Conservation (phyloP, 1,140 invertebrate species). For the Mactra quadrangularis region DNA sequence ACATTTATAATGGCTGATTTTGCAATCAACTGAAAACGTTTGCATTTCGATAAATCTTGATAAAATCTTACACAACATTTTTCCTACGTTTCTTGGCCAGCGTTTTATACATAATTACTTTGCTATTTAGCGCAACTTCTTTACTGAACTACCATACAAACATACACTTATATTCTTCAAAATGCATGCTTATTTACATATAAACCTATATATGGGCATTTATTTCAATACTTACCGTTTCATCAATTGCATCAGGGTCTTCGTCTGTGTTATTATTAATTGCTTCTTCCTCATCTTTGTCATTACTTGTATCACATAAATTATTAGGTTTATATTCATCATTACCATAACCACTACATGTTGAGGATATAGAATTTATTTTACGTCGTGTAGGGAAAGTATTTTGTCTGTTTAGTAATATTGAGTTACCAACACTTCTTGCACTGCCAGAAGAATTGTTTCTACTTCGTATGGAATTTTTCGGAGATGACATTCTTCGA, state of each 20-base stretch:
- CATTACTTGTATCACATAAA: constrained; percentile 68
- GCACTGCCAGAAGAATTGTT: constrained; percentile 81
- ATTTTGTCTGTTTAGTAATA: constrained; percentile 81
- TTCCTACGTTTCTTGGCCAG: too few species aligned
- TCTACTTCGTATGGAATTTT: constrained; percentile 87
- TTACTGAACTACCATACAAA: too few species aligned
- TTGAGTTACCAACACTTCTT: constrained; percentile 78
- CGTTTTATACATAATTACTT: too few species aligned
- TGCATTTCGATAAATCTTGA: too few species aligned
- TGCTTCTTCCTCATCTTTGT: constrained; percentile 63
- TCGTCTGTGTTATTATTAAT: constrained; percentile 72
- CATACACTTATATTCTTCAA: too few species aligned
- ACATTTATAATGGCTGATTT: too few species aligned
- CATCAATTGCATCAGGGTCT: constrained; percentile 84
- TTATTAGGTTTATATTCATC: constrained; percentile 84
- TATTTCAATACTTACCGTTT: constrained; percentile 72
- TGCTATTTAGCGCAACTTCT: too few species aligned
- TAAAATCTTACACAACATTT: too few species aligned
- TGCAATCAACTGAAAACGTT: too few species aligned
- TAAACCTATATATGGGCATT: too few species aligned
- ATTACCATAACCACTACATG: constrained; percentile 76
- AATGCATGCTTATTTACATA: too few species aligned
- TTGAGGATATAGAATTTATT: constrained; percentile 74
- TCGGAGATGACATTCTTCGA: constrained; percentile 84
- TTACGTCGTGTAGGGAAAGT: constrained; percentile 80